Base-by-base conservation (phyloP, 2,888 invertebrate genomes). In the Drosophila kuntzei region DNA sequence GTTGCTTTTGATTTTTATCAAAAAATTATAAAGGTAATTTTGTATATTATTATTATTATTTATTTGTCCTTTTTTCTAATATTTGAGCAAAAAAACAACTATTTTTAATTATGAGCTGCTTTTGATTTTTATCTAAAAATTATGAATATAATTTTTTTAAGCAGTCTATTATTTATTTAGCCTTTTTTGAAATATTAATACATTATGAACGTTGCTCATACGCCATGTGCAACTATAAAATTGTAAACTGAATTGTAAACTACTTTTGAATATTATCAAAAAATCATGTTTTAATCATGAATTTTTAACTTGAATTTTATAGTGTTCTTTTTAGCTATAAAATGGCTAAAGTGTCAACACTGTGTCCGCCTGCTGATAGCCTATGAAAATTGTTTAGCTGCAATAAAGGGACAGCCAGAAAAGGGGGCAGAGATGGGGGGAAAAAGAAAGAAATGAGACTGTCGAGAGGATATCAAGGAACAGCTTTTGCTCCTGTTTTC, bases 341-440 rank as follows among this genome's bases (percentile, higher is more conserved):
- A 34, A n/a, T 7, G n/a, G 34, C n/a, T n/a, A n/a, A 34, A 2
- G 2, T 1, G 34, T 1, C 34, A 34, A 2, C 34, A 6, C 34
- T 34, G 34, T 34, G 34, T n/a, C 34, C n/a, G 7, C 34, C 34
- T 60, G 55, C 78, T 86, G 83, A 88, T 88, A 73, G 87, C 64
- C 89, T 80, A 84, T 87, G 87, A 89, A 89, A 87, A 89, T 83
- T 80, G 89, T 83, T 83, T 88, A 86, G 83, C 83, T 88, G 83
- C 83, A 83, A 88, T 88, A 86, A 88, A 83, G 59, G 60, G 36
- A 46, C 37, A 16, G 37, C 25, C n/a, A 25, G 37, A 50, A 68
- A 46, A 44, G 39, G 36, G 32, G 41, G 12, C n/a, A 50, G 25
- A 44, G 27, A 14, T 6, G 2, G 11, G 8, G 7, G 9, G n/a